Base-by-base conservation (phyloP, 2,797 vertebrate genomes). In the Coregonus suidteri region DNA sequence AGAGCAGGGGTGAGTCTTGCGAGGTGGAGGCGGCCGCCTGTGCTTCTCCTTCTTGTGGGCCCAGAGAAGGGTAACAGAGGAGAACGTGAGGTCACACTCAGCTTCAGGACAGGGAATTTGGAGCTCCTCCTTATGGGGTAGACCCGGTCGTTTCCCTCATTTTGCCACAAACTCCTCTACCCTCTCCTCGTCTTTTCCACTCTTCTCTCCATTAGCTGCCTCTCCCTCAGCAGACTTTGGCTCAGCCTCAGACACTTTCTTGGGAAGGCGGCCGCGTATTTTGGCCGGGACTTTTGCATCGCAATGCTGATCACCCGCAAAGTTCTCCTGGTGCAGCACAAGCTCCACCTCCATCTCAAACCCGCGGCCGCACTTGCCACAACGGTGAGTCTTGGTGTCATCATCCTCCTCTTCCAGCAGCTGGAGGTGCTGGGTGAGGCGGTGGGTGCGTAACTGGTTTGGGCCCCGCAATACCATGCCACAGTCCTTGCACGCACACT, bases 271-370 rank as follows among this genome's bases (percentile, higher is more conserved):
- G 7, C 90, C 88, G 0, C 91, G 90, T 75, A 88, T 93, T 83
- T 91, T 92, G 6, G 79, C 47, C 1, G 76, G 86, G 0, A 80
- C 70, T 4, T 89, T 89, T 37, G 79, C 77, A 1, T 90, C 90
- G 79, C 93, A 94, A 75, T 91, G 88, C 67, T 83, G 59, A 37
- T 90, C 75, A 16, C 71, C 84, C 1, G 91, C 87, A 68, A 91
- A 93, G 77, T 71, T 91, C 82, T 94, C 93, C 79, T 94, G 93
- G 81, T 95, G 94, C 16, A 90, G 66, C 70, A 93, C 66, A 20
- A 95, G 93, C 77, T 93, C 92, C 3, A 91, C 84, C 79, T 94
- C 92, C 0, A 91, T 91, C 76, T 83, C 89, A 59, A 94, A 95
- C 31, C 88, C 82, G 9, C 53, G 51, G 15, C 83, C 82, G 56